Base-by-base conservation (phyloP, 2,888 invertebrate genomes). In the Thymelicus sylvestris region DNA sequence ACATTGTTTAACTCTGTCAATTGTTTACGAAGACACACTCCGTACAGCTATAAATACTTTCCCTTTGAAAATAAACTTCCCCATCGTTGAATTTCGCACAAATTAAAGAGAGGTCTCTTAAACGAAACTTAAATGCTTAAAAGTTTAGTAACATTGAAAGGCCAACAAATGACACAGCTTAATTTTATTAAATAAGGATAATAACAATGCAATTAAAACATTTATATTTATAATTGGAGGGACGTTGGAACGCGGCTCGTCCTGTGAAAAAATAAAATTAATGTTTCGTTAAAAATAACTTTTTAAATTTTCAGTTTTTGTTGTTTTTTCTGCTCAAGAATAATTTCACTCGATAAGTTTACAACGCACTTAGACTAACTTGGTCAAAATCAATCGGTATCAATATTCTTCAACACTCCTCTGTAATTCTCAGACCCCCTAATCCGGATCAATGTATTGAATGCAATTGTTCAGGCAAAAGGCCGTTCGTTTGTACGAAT, bases 111-210 rank as follows among this genome's bases (percentile, higher is more conserved):
- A 13, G 31, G 38, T 13, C 57, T 13, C 7, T 57, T 38, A 10
- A 63, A 63, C n/a, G n/a, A 64, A 64, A 64, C 50, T 50, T 64
- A 50, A 50, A 63, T 48, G 62, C 63, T 64, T 64, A 50, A 47
- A 61, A 62, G 44, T 62, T 62, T 44, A 31, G 31, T 31, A 31
- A 24, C 62, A 47, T 15, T 52, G 52, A 52, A 52, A 52, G 52
- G 52, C 52, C 15, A 52, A 19, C 52, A 52, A 52, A 52, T 52
- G 19, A 52, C 52, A 19, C 6, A 19, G 52, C 52, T 15, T 19
- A 52, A 52, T 52, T 15, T 19, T 19, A 52, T 52, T 52, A 50
- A 50, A 15, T 50, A 52, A 57, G 31, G 57, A 38, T 57, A 12
- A 57, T 57, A 57, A 57, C 55, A 57, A 38, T 13, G 13, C n/a